phyloP scores from a whole-genome alignment of 2,888 invertebrate species.

The Aplocera efformata region DNA sequence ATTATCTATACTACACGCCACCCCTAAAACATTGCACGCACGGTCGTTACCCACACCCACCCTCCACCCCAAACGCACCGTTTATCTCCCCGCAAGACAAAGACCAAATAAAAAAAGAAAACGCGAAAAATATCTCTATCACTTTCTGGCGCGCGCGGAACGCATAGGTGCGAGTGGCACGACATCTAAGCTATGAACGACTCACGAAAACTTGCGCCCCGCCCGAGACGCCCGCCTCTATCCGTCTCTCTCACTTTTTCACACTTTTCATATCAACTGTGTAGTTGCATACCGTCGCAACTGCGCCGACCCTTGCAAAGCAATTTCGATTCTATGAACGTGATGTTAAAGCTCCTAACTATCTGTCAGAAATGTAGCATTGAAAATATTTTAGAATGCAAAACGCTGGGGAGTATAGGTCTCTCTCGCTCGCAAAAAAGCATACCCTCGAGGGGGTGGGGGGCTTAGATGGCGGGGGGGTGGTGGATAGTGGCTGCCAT shows the following conservation, averaged over 20 bases:
- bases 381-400: conserved; percentile 78
- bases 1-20: conserved; percentile 61
- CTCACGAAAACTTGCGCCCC: conserved; percentile 79
- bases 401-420: conserved; percentile 72
- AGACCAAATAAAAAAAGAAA: conserved; percentile 80
- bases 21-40: conserved; percentile 77
- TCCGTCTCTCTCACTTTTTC: conserved; percentile 80
- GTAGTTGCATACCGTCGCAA: conserved; percentile 35
- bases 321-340: conserved; percentile 28
- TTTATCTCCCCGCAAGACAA: conserved; percentile 76
- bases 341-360: conserved; percentile 20
- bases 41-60: conserved; percentile 51
- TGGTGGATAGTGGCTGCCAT: conserved; percentile 65
- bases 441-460: conserved; percentile 51
- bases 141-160: conserved; percentile 44
- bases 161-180: conserved; percentile 55
- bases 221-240: conserved; percentile 78
- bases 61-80: conserved; percentile 61
- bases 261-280: conserved; percentile 70
- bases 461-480: conserved; percentile 48
- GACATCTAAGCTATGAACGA: conserved; percentile 76
- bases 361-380: conserved; percentile 24
- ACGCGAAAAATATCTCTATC: conserved; percentile 74
- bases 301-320: not conserved
- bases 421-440: conserved; percentile 80